Evolutionary conservation across 2,113 vertebrate genomes (phyloP), one percentile per base, ranked within the genome.

Genomic region (Pygoscelis antarcticus): DNA sequence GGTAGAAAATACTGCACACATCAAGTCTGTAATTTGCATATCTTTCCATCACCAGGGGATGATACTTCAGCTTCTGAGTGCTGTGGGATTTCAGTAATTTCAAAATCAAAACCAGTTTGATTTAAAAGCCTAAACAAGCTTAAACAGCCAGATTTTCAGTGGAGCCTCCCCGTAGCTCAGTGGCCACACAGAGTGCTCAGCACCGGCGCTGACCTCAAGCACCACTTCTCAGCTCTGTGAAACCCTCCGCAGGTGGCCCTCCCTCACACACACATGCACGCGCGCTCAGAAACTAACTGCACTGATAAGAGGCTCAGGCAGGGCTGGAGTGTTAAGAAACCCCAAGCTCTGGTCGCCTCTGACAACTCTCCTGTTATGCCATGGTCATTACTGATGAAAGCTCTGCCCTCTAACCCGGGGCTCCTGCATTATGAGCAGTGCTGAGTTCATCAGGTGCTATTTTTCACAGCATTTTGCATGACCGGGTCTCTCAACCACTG

Each of bases 251-350:
- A 49, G 36, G 8, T 2, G 68, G 47, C 38, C 44, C 29, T 55
- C 62, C 20, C 40, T n/a, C 40, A 15, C 57, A 16, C 34, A 19
- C 38, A 29, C 7, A 1, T 0, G 6, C 14, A 30, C 3, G 2
- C 46, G 42, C 0, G 0, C 49, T 84, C 60, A 78, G n/a, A 57
- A 83, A 60, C 26, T 2, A 25, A 9, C 22, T 16, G 60, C 14
- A 4, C 16, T 7, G 34, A 32, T 4, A 2, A 0, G 0, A 76
- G 44, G 71, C 80, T 85, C 29, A 25, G n/a, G 58, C 38, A 58
- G 71, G 55, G 34, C 62, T 54, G 49, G 27, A 51, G 13, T 0
- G 0, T 21, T 27, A 51, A 64, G 84, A 78, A 84, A 26, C 27
- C 21, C 36, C 65, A 25, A 60, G 42, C 21, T 84, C 65, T 65